phyloP scores from a whole-genome alignment of 2,888 invertebrate genomes.

The Heliconius ismenius region DNA sequence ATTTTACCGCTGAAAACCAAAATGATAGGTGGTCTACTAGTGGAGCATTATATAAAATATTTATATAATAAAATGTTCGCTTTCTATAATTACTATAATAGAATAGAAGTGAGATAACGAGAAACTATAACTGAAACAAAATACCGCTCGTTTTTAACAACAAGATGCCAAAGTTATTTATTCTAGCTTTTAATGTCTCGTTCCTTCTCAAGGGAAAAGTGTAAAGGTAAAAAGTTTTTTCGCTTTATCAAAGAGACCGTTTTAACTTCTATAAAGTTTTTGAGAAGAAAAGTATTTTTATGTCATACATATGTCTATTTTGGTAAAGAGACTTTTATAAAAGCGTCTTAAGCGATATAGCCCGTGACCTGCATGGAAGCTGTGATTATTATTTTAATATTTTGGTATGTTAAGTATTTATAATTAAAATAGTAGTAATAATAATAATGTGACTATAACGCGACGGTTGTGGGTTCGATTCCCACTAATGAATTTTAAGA shows the following conservation, averaged over 20 bases:
- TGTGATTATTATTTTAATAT: background rate
- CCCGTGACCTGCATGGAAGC: background rate
- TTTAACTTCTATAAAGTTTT: conserved; percentile 34
- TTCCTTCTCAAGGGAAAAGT: conserved; percentile 31
- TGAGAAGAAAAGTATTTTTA: conserved; percentile 30
- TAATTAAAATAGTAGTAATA: background rate
- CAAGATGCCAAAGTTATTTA: conserved; percentile 28
- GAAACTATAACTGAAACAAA: conserved; percentile 22
- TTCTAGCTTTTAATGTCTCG: conserved; percentile 35
- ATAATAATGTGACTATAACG: too few relatives aligned
- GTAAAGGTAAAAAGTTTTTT: conserved; percentile 38
- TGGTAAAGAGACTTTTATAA: background rate
- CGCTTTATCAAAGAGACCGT: conserved; percentile 36
- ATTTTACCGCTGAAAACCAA: too few relatives aligned
- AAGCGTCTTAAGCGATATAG: background rate
- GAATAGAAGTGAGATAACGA: background rate
- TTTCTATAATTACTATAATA: background rate
- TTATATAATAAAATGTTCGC: too few relatives aligned
- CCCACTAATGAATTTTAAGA: background rate
- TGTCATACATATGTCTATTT: conserved; percentile 28
- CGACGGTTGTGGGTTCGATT: background rate
- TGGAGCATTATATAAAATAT: background rate
- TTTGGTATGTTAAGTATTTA: background rate
- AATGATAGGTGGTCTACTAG: background rate
- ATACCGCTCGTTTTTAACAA: conserved; percentile 11